Evolutionary conservation across 2,797 vertebrate genomes (phyloP), one percentile per base, ranked within the genome.

Genomic region (Antrozous pallidus): DNA sequence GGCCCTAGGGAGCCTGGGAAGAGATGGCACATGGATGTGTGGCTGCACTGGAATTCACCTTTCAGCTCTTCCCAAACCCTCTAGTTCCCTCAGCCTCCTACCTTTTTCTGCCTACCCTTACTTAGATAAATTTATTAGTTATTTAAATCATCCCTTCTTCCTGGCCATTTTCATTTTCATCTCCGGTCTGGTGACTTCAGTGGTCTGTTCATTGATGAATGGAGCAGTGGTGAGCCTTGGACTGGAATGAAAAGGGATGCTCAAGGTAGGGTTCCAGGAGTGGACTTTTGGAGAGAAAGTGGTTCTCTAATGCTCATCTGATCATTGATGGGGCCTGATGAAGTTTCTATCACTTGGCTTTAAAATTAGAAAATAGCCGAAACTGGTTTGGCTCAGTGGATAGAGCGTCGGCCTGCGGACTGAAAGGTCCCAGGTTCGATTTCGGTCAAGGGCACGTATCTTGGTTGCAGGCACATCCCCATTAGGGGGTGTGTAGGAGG

Each of bases 281-380:
- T 20, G 47, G 26, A 5, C n/a, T 67, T 4, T 49, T 0, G 0
- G 9, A 33, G 0, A 36, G 8, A 36, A 49, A 36, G 33, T 38
- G 63, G 2, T 18, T 86, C 86, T 38, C 33, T 3, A 5, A 38
- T 11, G 6, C 31, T 74, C 18, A 3, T 80, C 54, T 38, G 80
- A 47, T n/a, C 36, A 8, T 18, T 8, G 5, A 4, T 31, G 13
- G 6, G 12, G 33, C 45, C 33, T 14, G 6, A 71, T 14, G 71
- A 47, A 14, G 26, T 80, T 79, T 63, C 20, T 22, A 33, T 40
- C 63, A 33, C 20, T 88, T 51, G 12, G 5, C 33, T 96, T 91
- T 80, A 81, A 94, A 81, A 56, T 42, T 14, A 92, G 58, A 74
- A 63, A 79, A 38, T n/a, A n/a, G n/a, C n/a, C n/a, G n/a, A n/a